A percentile compares a stretch with the other conserved stretches of the same genome.
Conservation (phyloP, 2,888 invertebrate genomes). For the Heliconius erato region DNA sequence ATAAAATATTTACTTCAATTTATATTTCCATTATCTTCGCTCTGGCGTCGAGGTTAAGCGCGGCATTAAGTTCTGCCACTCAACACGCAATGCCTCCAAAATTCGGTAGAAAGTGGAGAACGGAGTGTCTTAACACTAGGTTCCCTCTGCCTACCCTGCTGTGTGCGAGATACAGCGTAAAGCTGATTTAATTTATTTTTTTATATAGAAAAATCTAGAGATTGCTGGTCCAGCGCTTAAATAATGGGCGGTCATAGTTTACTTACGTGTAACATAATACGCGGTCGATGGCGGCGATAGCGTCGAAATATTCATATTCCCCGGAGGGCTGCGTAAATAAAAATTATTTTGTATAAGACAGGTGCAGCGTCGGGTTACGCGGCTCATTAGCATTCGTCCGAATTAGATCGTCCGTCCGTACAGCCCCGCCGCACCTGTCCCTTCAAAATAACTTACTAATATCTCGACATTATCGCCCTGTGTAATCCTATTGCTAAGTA, state of each 20-base stretch:
- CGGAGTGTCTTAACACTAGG: no score
- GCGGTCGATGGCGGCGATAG: slow-evolving; percentile 63
- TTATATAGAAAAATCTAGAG: slow-evolving; percentile 37
- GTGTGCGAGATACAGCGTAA: no score
- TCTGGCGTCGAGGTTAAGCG: no score
- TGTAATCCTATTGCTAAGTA: slow-evolving; percentile 72
- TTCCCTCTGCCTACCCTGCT: no score
- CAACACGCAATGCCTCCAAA: no score
- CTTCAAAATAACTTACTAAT: slow-evolving; percentile 66
- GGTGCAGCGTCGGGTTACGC: slow-evolving; percentile 82
- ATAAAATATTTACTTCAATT: no score
- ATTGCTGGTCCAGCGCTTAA: slow-evolving; percentile 61
- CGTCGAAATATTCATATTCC: slow-evolving; percentile 80
- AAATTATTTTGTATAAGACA: slow-evolving; percentile 81
- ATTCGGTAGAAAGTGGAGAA: no score
- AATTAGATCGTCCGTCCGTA: slow-evolving; percentile 70
- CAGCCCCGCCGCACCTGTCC: slow-evolving; percentile 72
- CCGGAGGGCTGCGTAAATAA: slow-evolving; percentile 80
- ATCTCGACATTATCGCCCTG: slow-evolving; percentile 73
- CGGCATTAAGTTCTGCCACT: no score
- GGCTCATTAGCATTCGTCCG: slow-evolving; percentile 78
- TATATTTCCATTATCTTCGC: no score
- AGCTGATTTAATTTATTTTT: no score
- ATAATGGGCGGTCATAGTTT: slow-evolving; percentile 74
- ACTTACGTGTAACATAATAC: slow-evolving; percentile 78